These are phyloP conservation scores for Stenodera caucasica DNA, from an alignment of 2,888 invertebrate genomes.

Conservation along the genomic window DNA sequence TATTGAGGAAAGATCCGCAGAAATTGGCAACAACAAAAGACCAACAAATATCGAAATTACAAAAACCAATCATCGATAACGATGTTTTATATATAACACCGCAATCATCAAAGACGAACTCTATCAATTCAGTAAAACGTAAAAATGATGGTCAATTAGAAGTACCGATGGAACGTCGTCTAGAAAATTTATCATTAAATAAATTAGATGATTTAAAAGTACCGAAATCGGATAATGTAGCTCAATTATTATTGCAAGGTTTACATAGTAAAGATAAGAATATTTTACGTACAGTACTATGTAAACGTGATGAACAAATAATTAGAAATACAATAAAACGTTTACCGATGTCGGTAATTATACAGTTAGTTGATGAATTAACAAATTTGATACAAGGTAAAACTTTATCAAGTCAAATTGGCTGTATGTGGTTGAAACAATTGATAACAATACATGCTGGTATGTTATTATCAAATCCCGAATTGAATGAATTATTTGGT, in stretches of 20 bases:
- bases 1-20: slow-evolving; percentile 55
- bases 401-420: slow-evolving; percentile 64
- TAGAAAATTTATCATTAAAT: slow-evolving; percentile 77
- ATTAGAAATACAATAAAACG: slow-evolving; percentile 74
- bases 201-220: slow-evolving; percentile 58
- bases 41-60: slow-evolving; percentile 53
- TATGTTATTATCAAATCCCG: slow-evolving; percentile 65
- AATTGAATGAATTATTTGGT: slow-evolving; percentile 60
- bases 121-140: slow-evolving; percentile 45
- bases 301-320: slow-evolving; percentile 65
- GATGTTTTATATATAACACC: slow-evolving; percentile 59
- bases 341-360: slow-evolving; percentile 75
- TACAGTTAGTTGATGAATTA: slow-evolving; percentile 73
- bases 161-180: slow-evolving; percentile 79
- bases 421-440: slow-evolving; percentile 63
- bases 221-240: slow-evolving; percentile 71
- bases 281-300: slow-evolving; percentile 73
- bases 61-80: slow-evolving; percentile 53
- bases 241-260: slow-evolving; percentile 80
- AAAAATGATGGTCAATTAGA: slow-evolving; percentile 56
- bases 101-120: slow-evolving; percentile 42
- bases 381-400: slow-evolving; percentile 68
- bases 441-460: slow-evolving; percentile 64
- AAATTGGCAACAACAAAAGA: slow-evolving; percentile 32
- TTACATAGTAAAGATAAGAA: slow-evolving; percentile 80